Evolutionary conservation across 30 jellyfish, hydroid and myxozoan genomes (phyloP).

Genomic region (Clytia hemisphaerica): DNA sequence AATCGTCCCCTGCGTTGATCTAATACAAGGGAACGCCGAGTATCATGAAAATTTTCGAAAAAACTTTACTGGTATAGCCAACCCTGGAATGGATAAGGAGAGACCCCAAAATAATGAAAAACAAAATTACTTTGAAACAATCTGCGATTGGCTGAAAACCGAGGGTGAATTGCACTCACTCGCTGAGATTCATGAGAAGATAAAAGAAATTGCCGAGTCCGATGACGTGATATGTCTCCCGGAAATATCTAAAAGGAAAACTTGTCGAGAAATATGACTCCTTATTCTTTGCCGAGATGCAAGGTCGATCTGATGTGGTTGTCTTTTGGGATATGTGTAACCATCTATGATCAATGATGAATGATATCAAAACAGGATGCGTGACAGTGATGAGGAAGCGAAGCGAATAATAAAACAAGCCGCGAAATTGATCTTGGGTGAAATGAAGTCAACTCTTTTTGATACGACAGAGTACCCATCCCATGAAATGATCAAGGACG

Average conservation of each 20-base stretch:
- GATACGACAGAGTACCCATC: not conserved
- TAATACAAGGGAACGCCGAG: not conserved
- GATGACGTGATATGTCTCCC: not conserved
- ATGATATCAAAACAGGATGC: too few relatives aligned
- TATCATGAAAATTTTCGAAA: too few relatives aligned
- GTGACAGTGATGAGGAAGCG: too few relatives aligned
- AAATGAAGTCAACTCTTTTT: constrained; percentile 1
- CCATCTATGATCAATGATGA: not conserved
- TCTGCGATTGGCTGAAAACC: constrained; percentile 1
- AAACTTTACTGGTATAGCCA: too few relatives aligned
- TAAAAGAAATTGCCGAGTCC: not conserved
- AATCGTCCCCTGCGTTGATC: not conserved
- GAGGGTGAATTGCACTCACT: constrained; percentile 3
- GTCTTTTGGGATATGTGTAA: not conserved
- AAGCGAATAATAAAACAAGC: too few relatives aligned
- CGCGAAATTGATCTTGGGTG: too few relatives aligned
- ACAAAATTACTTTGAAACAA: not conserved
- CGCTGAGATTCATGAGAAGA: not conserved
- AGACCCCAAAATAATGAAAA: too few relatives aligned
- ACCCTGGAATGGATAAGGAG: too few relatives aligned
- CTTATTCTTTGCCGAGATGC: not conserved
- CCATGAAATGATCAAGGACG: constrained; percentile 5
- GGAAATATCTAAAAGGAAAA: not conserved
- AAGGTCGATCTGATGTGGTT: not conserved
- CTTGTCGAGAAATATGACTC: not conserved